phyloP scores from a whole-genome alignment of 2,888 invertebrate genomes.

The Eupithecia tripunctaria region DNA sequence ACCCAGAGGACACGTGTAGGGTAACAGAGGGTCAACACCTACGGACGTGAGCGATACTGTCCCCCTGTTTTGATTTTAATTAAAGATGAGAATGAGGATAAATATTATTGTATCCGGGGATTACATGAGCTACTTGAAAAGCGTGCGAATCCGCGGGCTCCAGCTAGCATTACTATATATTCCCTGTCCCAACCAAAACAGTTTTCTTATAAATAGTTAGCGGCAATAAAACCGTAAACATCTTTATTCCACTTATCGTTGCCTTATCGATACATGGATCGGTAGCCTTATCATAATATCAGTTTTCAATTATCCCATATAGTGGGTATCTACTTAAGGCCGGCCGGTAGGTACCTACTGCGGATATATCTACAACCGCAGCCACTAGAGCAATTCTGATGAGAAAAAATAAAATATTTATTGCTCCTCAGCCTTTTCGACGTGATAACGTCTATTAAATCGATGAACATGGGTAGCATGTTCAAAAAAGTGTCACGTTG shows the following conservation, averaged over 20 bases:
- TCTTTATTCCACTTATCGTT: background rate
- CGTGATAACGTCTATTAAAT: too few species aligned
- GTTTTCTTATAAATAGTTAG: background rate
- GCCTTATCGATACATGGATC: conserved; percentile 5
- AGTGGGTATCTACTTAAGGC: background rate
- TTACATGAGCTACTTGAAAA: too few species aligned
- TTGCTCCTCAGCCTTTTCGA: too few species aligned
- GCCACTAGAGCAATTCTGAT: background rate
- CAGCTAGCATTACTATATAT: background rate
- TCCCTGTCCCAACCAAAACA: background rate
- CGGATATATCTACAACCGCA: background rate
- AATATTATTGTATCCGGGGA: too few species aligned
- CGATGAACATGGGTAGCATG: too few species aligned
- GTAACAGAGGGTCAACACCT: too few species aligned
- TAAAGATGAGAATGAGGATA: too few species aligned
- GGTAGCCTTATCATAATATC: background rate
- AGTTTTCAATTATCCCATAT: background rate
- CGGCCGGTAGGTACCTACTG: background rate
- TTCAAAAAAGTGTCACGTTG: too few species aligned
- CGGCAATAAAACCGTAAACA: background rate
- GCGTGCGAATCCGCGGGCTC: too few species aligned
- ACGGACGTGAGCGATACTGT: too few species aligned
- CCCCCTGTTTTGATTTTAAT: too few species aligned
- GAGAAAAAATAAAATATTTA: background rate
- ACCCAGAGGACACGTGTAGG: too few species aligned